Percentiles rank a stretch among this genome's conserved stretches.
Conservation (phyloP, 2,113 vertebrate species). For the Tychaedon coryphoeus region DNA sequence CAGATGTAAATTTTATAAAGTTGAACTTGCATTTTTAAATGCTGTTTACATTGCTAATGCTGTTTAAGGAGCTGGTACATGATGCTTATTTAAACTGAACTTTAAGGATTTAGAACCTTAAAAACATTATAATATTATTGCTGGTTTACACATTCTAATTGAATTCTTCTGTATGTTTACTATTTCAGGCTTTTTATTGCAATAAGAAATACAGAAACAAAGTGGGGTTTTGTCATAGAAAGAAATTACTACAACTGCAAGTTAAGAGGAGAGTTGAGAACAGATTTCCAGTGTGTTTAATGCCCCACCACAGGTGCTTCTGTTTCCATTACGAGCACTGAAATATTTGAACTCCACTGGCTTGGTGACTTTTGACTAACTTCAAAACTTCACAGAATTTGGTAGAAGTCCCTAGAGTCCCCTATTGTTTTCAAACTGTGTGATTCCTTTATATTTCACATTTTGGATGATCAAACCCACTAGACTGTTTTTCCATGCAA, state of each 20-base stretch:
- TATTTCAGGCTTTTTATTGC: conserved; percentile 36
- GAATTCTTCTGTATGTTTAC: conserved; percentile 17
- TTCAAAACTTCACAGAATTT: not conserved
- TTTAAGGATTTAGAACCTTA: not conserved
- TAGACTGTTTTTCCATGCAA: not conserved
- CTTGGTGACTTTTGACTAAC: not conserved
- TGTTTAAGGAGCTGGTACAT: conserved; percentile 26
- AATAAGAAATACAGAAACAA: not conserved
- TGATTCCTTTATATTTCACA: not conserved
- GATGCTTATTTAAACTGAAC: conserved; percentile 27
- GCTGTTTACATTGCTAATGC: conserved; percentile 10
- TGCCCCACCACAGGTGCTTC: not conserved
- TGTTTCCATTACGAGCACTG: not conserved
- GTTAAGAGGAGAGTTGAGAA: not conserved
- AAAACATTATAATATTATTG: not conserved
- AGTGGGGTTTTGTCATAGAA: not conserved
- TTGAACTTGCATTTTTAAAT: conserved; percentile 42
- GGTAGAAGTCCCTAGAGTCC: not conserved
- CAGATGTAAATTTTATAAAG: conserved; percentile 46
- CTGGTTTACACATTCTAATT: conserved; percentile 18
- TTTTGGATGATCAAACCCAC: not conserved
- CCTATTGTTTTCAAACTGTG: not conserved
- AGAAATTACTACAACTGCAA: not conserved
- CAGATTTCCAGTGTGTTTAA: not conserved
- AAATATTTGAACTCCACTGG: not conserved